These are phyloP conservation scores for Regulus satrapa DNA, from an alignment of 2,113 vertebrate species.

Conservation along the genomic window DNA sequence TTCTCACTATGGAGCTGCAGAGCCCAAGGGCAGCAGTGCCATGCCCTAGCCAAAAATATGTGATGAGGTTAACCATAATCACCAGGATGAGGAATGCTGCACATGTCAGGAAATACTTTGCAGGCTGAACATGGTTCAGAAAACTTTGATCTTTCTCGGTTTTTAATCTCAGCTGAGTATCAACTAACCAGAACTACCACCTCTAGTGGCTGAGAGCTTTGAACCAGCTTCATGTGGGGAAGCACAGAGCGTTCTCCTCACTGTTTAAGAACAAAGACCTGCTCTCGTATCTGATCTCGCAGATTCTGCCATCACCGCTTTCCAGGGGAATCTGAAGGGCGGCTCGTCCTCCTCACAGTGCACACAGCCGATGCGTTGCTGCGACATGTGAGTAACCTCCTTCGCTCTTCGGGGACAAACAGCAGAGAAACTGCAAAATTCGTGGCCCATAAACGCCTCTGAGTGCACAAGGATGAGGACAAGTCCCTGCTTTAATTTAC, in stretches of 20 bases:
- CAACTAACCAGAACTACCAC: background rate
- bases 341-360: background rate
- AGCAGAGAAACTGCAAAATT: background rate
- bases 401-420: background rate
- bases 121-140: background rate
- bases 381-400: background rate
- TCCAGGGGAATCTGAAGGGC: background rate
- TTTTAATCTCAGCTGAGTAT: background rate
- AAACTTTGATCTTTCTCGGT: background rate
- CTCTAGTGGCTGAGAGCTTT: background rate
- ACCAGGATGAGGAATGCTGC: background rate
- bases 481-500: background rate
- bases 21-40: background rate
- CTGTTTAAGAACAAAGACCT: background rate
- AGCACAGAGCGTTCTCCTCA: background rate
- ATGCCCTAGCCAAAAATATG: background rate
- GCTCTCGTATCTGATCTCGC: background rate
- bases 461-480: background rate
- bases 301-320: background rate
- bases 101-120: background rate
- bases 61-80: background rate
- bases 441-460: fast-evolving
- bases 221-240: background rate
- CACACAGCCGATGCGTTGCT: background rate
- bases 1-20: background rate